phyloP scores from a whole-genome alignment of 1,140 invertebrate species.

The Heliconius melpomene region DNA sequence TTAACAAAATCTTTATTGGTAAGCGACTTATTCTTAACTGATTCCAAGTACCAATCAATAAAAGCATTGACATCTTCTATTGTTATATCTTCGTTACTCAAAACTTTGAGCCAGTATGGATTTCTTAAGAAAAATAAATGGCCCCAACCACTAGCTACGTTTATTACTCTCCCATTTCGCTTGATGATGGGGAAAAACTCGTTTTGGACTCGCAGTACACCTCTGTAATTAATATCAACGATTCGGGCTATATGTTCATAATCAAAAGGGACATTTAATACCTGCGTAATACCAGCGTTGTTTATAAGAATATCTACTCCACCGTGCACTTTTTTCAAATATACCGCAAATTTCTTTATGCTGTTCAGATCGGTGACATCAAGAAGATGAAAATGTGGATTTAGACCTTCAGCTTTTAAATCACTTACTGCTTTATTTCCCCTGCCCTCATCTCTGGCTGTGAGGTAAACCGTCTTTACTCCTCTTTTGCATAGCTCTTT shows the following conservation, averaged over 20 bases:
- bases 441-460: not conserved
- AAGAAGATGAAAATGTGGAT: not conserved
- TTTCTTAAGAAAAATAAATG: not conserved
- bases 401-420: conserved; percentile 1
- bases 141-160: not conserved
- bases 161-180: not conserved
- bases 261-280: not conserved
- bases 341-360: not conserved
- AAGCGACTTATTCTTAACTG: not conserved
- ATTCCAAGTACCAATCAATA: not conserved
- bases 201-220: not conserved
- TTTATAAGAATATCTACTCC: not conserved
- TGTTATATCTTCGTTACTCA: not conserved
- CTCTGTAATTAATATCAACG: not conserved
- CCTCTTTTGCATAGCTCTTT: not conserved
- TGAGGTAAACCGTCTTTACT: not conserved
- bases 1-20: not conserved
- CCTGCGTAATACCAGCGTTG: not conserved
- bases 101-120: not conserved
- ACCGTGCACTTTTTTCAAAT: conserved; percentile 1
- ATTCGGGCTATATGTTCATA: not conserved
- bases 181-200: not conserved
- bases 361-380: not conserved
- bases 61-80: not conserved
- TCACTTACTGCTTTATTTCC: not conserved